phyloP scores from a whole-genome alignment of 2,113 vertebrate species.

The Canis aureus region DNA sequence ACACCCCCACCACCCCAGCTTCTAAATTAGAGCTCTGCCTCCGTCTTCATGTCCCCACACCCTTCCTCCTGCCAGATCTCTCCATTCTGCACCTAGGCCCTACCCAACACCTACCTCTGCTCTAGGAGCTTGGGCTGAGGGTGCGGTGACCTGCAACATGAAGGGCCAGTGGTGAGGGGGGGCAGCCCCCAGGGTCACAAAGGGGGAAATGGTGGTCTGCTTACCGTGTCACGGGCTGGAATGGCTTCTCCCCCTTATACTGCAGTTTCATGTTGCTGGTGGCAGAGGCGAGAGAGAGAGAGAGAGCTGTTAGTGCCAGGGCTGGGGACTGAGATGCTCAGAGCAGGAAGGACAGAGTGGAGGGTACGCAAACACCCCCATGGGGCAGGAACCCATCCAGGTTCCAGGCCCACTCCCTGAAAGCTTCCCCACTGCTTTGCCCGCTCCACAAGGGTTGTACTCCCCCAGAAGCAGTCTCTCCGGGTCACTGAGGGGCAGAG shows the following conservation, averaged over 20 bases:
- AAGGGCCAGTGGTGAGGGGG: conserved; percentile 56
- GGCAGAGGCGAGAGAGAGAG: neutral
- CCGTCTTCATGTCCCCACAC: neutral
- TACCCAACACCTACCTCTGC: conserved; percentile 74
- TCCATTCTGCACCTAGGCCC: neutral
- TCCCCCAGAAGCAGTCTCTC: neutral
- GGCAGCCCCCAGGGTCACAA: neutral
- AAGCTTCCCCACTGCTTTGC: neutral
- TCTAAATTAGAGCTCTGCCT: neutral
- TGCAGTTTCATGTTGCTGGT: conserved; percentile 83
- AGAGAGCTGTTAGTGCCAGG: neutral
- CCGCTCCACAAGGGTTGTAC: neutral
- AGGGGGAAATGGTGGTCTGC: conserved; percentile 45
- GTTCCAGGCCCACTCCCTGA: neutral
- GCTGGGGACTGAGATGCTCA: neutral
- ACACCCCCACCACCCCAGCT: neutral
- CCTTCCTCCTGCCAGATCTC: neutral
- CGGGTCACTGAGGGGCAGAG: neutral
- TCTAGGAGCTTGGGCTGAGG: conserved; percentile 84
- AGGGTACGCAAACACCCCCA: neutral
- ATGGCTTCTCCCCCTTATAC: conserved; percentile 69
- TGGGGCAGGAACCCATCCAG: neutral
- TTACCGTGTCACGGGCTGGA: conserved; percentile 79
- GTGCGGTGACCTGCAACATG: conserved; percentile 84
- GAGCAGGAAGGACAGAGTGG: neutral